phyloP scores from a whole-genome alignment of 2,888 invertebrate genomes.

The Hyles lineata region DNA sequence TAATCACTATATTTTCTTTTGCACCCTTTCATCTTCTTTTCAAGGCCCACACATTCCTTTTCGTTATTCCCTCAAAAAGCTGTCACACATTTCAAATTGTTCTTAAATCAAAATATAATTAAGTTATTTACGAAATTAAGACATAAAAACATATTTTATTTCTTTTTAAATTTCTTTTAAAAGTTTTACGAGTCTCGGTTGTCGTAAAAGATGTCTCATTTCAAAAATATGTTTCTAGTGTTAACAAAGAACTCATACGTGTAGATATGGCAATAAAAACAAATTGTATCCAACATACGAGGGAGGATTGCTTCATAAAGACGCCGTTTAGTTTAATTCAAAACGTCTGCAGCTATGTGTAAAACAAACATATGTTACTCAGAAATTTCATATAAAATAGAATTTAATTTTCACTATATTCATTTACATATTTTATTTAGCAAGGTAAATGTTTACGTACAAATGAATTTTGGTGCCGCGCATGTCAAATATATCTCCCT shows the following conservation, averaged over 20 bases:
- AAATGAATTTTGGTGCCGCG: no score
- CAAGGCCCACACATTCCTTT: no score
- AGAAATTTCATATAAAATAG: neutral
- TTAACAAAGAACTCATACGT: slow-evolving; percentile 10
- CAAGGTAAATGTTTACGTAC: no score
- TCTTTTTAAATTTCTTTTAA: neutral
- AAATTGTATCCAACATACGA: neutral
- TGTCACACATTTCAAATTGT: no score
- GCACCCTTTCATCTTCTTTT: no score
- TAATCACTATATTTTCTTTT: no score
- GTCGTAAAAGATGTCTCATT: slow-evolving; percentile 11
- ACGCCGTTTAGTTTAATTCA: slow-evolving; percentile 10
- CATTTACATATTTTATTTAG: neutral
- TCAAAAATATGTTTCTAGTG: slow-evolving; percentile 9
- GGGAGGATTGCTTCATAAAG: slow-evolving; percentile 19
- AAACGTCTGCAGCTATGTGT: slow-evolving; percentile 8
- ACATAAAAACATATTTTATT: neutral
- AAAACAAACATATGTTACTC: neutral
- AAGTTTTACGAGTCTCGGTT: neutral
- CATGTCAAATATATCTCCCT: no score
- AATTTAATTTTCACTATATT: neutral
- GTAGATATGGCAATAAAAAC: slow-evolving; percentile 20
- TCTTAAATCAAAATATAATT: no score
- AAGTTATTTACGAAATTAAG: no score
- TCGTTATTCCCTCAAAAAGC: no score